Percentiles rank a stretch among this genome's conserved stretches.
Conservation (phyloP, 2,113 vertebrate species). For the Tonatia bakeri region DNA sequence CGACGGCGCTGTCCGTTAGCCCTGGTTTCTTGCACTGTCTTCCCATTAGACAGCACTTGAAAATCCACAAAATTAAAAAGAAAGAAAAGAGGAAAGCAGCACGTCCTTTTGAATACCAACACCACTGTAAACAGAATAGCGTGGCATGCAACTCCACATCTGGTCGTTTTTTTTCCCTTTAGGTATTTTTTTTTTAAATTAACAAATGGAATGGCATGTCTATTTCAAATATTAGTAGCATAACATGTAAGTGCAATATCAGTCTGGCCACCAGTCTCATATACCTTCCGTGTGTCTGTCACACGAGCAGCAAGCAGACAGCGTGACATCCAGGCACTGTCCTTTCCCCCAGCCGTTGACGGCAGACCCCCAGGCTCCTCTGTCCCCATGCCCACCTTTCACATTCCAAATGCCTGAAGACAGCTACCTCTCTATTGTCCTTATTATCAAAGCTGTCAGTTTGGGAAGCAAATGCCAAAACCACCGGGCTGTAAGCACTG, state of each 20-base stretch:
- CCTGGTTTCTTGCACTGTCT: slow-evolving; percentile 70
- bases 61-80: slow-evolving; percentile 78
- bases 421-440: slow-evolving; percentile 21
- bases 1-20: slow-evolving; percentile 72
- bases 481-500: neutral
- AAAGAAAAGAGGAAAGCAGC: slow-evolving; percentile 71
- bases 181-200: slow-evolving; percentile 48
- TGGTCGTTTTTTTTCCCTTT: slow-evolving; percentile 38
- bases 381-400: neutral
- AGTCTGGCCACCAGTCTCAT: slow-evolving; percentile 68
- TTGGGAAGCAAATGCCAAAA: neutral
- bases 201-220: slow-evolving; percentile 74
- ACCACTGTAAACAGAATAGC: slow-evolving; percentile 77
- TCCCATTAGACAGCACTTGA: slow-evolving; percentile 78
- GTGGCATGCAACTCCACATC: slow-evolving; percentile 80
- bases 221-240: slow-evolving; percentile 78
- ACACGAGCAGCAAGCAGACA: slow-evolving; percentile 68
- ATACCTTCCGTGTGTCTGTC: slow-evolving; percentile 64
- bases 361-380: neutral
- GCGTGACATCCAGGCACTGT: slow-evolving; percentile 52
- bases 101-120: slow-evolving; percentile 78
- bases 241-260: slow-evolving; percentile 75
- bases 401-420: neutral
- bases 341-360: slow-evolving; percentile 10
- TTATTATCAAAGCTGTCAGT: neutral